Percentiles rank a stretch among this genome's conserved stretches.
Evolutionary conservation across 2,888 invertebrate genomes (phyloP).

Genomic region (Sinotaia quadrata): DNA sequence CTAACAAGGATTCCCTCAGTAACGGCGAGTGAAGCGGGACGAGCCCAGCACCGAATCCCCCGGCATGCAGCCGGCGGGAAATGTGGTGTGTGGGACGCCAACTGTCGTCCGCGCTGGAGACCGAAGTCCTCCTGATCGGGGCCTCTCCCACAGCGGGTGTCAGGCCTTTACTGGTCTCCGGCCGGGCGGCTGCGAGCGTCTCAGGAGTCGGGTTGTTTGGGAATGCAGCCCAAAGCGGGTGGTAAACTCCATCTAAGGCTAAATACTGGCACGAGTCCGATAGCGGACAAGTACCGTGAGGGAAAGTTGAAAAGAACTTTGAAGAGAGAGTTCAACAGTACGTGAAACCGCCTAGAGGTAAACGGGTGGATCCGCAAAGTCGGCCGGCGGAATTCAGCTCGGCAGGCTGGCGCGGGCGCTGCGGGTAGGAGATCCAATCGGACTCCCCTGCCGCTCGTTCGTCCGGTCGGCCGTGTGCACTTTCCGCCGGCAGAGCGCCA

Average conservation of each 20-base stretch:
- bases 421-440: neutral
- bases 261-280: conserved; percentile 80
- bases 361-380: conserved; percentile 72
- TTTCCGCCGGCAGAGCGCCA: conserved; percentile 10
- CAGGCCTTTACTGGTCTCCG: conserved; percentile 62
- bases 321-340: conserved; percentile 79
- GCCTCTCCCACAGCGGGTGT: conserved; percentile 71
- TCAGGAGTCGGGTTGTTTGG: conserved; percentile 76
- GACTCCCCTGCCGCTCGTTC: no score
- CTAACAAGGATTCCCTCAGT: conserved; percentile 75
- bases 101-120: conserved; percentile 38
- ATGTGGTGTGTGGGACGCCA: conserved; percentile 76
- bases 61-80: conserved; percentile 75
- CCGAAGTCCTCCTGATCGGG: conserved; percentile 63
- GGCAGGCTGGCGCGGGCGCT: conserved; percentile 2
- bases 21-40: conserved; percentile 79
- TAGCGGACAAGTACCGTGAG: conserved; percentile 80
- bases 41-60: conserved; percentile 79
- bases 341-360: conserved; percentile 75
- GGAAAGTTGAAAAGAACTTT: conserved; percentile 80
- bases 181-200: conserved; percentile 15
- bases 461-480: conserved; percentile 8
- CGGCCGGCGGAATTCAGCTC: conserved; percentile 30
- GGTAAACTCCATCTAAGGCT: conserved; percentile 77
- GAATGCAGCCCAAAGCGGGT: conserved; percentile 78